These are phyloP conservation scores for Calephelis virginiensis DNA, from an alignment of 1,140 invertebrate species.

Conservation along the genomic window DNA sequence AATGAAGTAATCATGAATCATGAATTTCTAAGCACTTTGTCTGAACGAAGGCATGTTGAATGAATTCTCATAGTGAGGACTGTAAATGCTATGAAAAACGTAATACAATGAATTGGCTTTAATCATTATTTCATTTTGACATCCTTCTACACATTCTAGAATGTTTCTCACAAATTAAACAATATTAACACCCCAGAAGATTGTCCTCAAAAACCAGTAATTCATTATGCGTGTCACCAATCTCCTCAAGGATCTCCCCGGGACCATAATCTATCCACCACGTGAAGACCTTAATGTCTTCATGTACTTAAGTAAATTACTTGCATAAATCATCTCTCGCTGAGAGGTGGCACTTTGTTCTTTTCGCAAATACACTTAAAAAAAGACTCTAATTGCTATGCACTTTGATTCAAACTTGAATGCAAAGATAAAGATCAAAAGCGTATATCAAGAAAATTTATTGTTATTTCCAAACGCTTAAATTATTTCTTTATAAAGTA, in stretches of 20 bases:
- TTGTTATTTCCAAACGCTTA: background rate
- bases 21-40: no score
- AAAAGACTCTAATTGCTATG: background rate
- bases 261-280: constrained; percentile 64
- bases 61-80: no score
- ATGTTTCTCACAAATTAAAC: background rate
- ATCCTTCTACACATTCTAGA: background rate
- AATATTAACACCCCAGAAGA: background rate
- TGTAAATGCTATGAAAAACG: background rate
- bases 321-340: constrained; percentile 74
- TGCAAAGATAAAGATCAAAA: background rate
- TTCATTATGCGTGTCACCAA: constrained; percentile 39
- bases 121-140: background rate
- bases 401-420: background rate
- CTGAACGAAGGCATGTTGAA: no score
- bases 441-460: constrained; percentile 3
- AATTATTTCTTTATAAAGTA: background rate
- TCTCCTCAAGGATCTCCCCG: constrained; percentile 43
- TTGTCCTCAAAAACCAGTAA: constrained; percentile 36
- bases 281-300: constrained; percentile 57
- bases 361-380: background rate
- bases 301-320: constrained; percentile 74
- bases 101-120: background rate
- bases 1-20: no score
- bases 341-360: constrained; percentile 41